Percentiles rank a stretch among this genome's conserved stretches.
Evolutionary conservation across 1,140 invertebrate genomes (phyloP).

Genomic region (Drosophila neocordata): DNA sequence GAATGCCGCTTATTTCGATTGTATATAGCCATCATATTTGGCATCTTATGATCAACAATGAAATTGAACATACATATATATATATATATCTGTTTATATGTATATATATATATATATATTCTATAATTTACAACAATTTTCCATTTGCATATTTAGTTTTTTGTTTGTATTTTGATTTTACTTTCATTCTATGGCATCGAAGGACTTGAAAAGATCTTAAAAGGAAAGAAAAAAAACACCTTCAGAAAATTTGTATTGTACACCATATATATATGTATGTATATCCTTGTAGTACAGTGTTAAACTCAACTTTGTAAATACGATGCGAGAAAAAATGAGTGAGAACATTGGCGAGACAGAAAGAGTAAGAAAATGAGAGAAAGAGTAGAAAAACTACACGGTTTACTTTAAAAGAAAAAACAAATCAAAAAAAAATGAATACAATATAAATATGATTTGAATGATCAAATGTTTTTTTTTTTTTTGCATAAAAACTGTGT

Average conservation of each 20-base stretch:
- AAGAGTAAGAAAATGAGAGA: background rate
- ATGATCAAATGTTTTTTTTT: background rate
- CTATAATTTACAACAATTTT: background rate
- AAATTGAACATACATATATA: background rate
- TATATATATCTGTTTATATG: no score
- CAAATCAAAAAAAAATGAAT: conserved; percentile 22
- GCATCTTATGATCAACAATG: conserved; percentile 2
- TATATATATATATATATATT: background rate
- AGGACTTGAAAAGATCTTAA: conserved; percentile 21
- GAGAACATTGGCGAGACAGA: no score
- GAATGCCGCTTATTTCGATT: conserved; percentile 20
- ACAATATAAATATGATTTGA: conserved; percentile 3
- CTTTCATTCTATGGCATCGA: conserved; percentile 21
- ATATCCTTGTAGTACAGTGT: conserved; percentile 22
- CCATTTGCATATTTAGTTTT: conserved; percentile 4
- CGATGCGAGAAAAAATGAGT: conserved; percentile 8
- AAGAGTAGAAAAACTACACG: background rate
- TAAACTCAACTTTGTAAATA: conserved; percentile 65
- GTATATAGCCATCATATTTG: conserved; percentile 2
- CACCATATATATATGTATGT: conserved; percentile 31
- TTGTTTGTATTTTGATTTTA: conserved; percentile 12
- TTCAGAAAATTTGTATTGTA: conserved; percentile 43
- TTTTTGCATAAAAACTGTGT: background rate
- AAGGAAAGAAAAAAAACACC: background rate
- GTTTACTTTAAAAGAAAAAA: conserved; percentile 62